phyloP scores from a whole-genome alignment of 2,113 vertebrate genomes.

The human (Homo sapiens) region GRCh38 chrX:49661001-49661500 shows the following conservation, averaged over 20 bases:
- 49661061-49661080: not conserved
- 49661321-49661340: not conserved
- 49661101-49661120: not conserved
- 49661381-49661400: not conserved
- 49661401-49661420: not conserved
- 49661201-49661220: not conserved
- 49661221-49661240: not conserved
- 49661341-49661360: not conserved
- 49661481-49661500: not conserved
- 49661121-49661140: not conserved
- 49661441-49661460: not conserved
- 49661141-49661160: not conserved
- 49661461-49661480: not conserved
- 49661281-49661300: not conserved
- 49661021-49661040: not conserved
- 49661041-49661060: not conserved
- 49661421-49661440: not conserved
- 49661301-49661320: not conserved
- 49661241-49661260: not conserved
- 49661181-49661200: not conserved
- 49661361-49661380: not conserved
- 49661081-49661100: not conserved
- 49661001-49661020: not conserved
- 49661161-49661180: not conserved
- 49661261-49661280: not conserved